Evolutionary conservation across 2,113 vertebrate genomes (phyloP), one percentile per base, ranked within the genome.

Genomic region (Numida meleagris): DNA sequence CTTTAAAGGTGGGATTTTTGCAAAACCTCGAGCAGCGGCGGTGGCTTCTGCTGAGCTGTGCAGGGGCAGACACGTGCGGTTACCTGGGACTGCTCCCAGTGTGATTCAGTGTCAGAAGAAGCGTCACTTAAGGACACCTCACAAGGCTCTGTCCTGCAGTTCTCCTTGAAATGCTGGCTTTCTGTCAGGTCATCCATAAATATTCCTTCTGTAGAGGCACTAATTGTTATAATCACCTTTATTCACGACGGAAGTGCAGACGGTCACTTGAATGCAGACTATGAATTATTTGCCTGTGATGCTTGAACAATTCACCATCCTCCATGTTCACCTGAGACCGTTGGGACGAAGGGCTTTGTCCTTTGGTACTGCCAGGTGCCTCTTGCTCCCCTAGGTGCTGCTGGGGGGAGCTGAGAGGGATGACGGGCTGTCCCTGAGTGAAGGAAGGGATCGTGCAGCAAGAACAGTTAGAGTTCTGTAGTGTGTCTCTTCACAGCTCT

Each of bases 361-460:
- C 20, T 50, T 63, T 19, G 1, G 51, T 19, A 19, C 29, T 58
- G n/a, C 38, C 13, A 6, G 45, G 19, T 17, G 42, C 61, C 9
- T 58, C 55, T n/a, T n/a, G n/a, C 72, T 58, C n/a, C 42, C 12
- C 34, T 3, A 23, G 53, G 25, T 86, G 77, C 21, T 66, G 55
- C 0, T 14, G 14, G 42, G 42, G 42, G 2, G 3, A 62, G n/a
- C 10, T 68, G 43, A 7, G 70, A 55, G 53, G 9, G 27, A 18
- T 55, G 53, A 11, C 16, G 51, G 27, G 27, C 51, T 29, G 21
- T 25, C 0, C 2, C 55, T 34, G 61, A 34, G 48, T 24, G 34
- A 72, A 55, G 25, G 67, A 42, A 16, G 36, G 38, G 67, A 6
- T 59, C 55, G 45, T 7, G 6, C 0, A 0, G 20, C 38, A 70